A percentile compares a stretch with the other conserved stretches of the same genome.
phyloP scores from a whole-genome alignment of 1,140 invertebrate genomes.

The Scaptomyza graminum region DNA sequence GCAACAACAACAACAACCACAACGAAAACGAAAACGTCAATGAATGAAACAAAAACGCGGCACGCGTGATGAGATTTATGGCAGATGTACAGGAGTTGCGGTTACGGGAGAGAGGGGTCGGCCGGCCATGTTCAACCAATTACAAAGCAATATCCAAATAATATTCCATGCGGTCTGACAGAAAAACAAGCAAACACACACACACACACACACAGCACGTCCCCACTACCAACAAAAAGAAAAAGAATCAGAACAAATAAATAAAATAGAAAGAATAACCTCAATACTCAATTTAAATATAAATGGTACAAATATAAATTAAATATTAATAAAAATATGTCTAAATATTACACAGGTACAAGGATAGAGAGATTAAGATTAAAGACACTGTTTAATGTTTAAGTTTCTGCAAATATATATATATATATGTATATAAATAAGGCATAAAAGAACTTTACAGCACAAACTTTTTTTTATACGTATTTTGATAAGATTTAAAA shows the following conservation, averaged over 20 bases:
- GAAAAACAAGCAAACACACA: not conserved
- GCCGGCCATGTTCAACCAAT: not conserved
- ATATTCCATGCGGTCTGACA: conserved; percentile 41
- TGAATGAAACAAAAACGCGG: conserved; percentile 64
- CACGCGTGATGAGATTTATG: conserved; percentile 52
- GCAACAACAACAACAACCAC: conserved; percentile 29
- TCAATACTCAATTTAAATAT: conserved; percentile 66
- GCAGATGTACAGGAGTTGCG: conserved; percentile 48
- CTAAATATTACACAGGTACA: too few relatives aligned
- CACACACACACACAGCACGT: conserved; percentile 12
- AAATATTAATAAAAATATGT: too few relatives aligned
- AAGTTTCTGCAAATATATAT: too few relatives aligned
- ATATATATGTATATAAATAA: too few relatives aligned
- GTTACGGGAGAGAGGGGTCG: too few relatives aligned
- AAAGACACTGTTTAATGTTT: too few relatives aligned
- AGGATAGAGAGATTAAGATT: too few relatives aligned
- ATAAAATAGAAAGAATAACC: not conserved
- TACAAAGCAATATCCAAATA: conserved; percentile 28
- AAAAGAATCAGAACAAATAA: conserved; percentile 5
- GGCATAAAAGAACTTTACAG: too few relatives aligned
- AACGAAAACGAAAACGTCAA: conserved; percentile 29
- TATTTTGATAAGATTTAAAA: too few relatives aligned
- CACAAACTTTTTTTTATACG: too few relatives aligned
- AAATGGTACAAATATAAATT: too few relatives aligned
- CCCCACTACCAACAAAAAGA: not conserved